Base-by-base conservation (phyloP, 2,797 vertebrate genomes). In the Bryconaethiops microstoma region DNA sequence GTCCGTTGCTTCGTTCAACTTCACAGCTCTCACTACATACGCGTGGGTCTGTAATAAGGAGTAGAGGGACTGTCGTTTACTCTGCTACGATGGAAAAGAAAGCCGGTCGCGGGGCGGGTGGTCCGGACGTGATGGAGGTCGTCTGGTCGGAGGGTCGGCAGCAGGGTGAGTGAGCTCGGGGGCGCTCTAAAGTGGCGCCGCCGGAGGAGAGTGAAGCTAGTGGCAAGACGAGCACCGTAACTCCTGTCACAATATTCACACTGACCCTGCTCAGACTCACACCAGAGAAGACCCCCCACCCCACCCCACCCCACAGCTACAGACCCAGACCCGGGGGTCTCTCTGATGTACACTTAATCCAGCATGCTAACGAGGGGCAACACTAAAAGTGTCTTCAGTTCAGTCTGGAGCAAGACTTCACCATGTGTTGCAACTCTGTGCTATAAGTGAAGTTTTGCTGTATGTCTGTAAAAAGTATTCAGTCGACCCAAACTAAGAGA, bases 1-100 rank as follows among this genome's bases (percentile, higher is more conserved):
- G 85, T 83, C 62, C 73, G 79, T 79, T 83, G 83, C 83, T 86
- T 83, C 76, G 78, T 64, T 82, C 70, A 81, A 71, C 83, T 84
- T 83, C 78, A 39, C 35, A 35, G 35, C 35, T 35, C 35, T 35
- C 35, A 35, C 35, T 35, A 35, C 35, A 35, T 2, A 35, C 35
- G 35, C 35, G 4, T 35, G 35, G 35, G 35, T 35, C 35, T 35
- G 35, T 35, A 35, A 4, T 35, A 35, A 35, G 35, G 4, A 35
- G 0, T 2, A 35, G 35, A 35, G 4, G 35, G 35, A 35, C 35
- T 2, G 45, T 9, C 12, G 45, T 48, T 48, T 48, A 9, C 1
- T 8, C 48, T 52, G 10, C 48, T 52, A 13, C 48, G 10, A 13
- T 14, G 42, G 7, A 8, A 8, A 13, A 68, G 42, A 55, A 55